Base-by-base conservation (phyloP, 2,888 invertebrate genomes). In the Anoncus sp. region DNA sequence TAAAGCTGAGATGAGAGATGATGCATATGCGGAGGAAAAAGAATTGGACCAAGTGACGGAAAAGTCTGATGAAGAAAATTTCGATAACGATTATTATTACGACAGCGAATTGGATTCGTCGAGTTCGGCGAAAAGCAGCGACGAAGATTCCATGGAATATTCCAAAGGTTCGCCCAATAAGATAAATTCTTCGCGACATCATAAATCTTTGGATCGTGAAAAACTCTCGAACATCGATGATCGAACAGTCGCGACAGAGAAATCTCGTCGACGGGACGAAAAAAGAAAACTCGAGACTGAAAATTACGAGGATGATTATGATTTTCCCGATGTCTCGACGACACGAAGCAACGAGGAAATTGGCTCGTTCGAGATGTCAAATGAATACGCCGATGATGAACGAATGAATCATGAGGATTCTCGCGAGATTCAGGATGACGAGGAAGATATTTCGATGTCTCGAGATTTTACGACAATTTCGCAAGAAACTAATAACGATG, bases 141-240 rank as follows among this genome's bases (percentile, higher is more conserved):
- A 75, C 22, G 67, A 69, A 59, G 67, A 72, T 63, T 70, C 75
- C 18, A 60, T 24, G 6, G 81, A 79, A 60, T 45, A 71, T 60
- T 81, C 79, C 31, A 75, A 70, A 18, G n/a, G n/a, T n/a, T 75
- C 79, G n/a, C 70, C 75, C 4, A 82, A 81, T 67, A 77, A 69
- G 38, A 71, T 81, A 43, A 38, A 57, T 31, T 45, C 74, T 22
- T 59, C 75, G 31, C 45, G 53, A 43, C 27, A 59, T 7, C 14
- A 47, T 18, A 45, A 67, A 24, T 49, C 59, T 1, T 49, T 27
- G 20, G 24, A 27, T 18, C 27, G 27, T 51, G 63, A 63, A 18
- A 70, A 49, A 31, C 22, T 27, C 12, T 70, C 24, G 1, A 49
- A 62, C 60, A 63, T 73, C 9, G 60, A 79, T 38, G 67, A 76